Base-by-base conservation (phyloP, 2,888 invertebrate species). In the Pachycephus smyrnensis region DNA sequence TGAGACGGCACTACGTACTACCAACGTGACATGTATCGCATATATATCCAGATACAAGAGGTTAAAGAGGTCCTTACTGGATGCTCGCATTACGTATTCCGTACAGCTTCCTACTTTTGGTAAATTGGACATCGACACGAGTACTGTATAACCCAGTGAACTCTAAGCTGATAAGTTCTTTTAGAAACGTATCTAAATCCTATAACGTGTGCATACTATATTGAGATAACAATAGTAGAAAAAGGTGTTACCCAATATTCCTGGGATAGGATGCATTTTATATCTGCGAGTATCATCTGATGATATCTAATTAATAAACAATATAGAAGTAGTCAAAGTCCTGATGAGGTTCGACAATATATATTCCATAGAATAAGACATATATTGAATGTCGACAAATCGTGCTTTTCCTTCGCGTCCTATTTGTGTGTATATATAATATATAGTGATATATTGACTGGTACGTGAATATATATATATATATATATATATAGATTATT, bases 61-160 rank as follows among this genome's bases (percentile, higher is more conserved):
- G 81, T 81, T 79, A 83, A 82, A 83, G 79, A 80, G 83, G 80
- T 82, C 80, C 81, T 82, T 79, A 80, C 31, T 69, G 33, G 30
- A 75, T 75, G 68, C 37, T 69, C 73, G 30, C 75, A 79, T 79
- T 79, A 79, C 75, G 79, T 77, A 77, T 79, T 79, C 79, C 79
- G 75, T 75, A n/a, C 31, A 30, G 36, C 35, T 75, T 31, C 32
- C 55, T 40, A 30, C 36, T 33, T 73, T 36, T 73, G 55, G 55
- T 55, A 55, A 55, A 55, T 55, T 55, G 55, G 55, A 55, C 55
- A 55, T 55, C 23, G 55, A 55, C 55, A 55, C 55, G 55, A 55
- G 55, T 55, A 23, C 55, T 23, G 55, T 55, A 55, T 55, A 55
- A 55, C 55, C 55, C 55, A 55, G 55, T 55, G 55, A 55, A 55